These are phyloP conservation scores for Flexamia atlantica DNA, from an alignment of 2,888 invertebrate genomes.

Conservation along the genomic window DNA sequence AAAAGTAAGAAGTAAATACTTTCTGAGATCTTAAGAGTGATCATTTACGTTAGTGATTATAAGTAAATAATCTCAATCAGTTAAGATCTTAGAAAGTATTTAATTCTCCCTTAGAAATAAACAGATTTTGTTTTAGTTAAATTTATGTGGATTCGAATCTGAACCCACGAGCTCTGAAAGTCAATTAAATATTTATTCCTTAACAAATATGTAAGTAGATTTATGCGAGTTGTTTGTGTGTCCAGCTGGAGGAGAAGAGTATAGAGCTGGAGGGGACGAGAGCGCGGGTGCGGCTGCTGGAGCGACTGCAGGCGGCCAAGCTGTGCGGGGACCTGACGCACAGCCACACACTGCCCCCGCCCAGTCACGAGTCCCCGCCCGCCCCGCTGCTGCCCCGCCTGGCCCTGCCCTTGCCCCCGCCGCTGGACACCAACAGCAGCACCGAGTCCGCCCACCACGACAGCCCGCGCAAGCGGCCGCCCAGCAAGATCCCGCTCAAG, in stretches of 20 bases:
- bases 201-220: too few relatives aligned
- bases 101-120: too few relatives aligned
- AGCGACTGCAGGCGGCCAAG: slow-evolving; percentile 76
- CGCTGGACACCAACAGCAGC: slow-evolving; percentile 78
- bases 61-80: too few relatives aligned
- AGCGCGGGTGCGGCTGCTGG: slow-evolving; percentile 86
- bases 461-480: slow-evolving; percentile 75
- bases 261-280: slow-evolving; percentile 91
- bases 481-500: slow-evolving; percentile 84
- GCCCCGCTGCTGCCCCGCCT: slow-evolving; percentile 70
- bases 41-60: too few relatives aligned
- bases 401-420: slow-evolving; percentile 66
- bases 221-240: too few relatives aligned
- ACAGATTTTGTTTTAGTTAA: too few relatives aligned
- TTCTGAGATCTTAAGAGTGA: too few relatives aligned
- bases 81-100: too few relatives aligned
- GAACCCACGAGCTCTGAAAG: too few relatives aligned
- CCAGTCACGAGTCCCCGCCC: slow-evolving; percentile 65
- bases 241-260: slow-evolving; percentile 88
- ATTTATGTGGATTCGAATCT: too few relatives aligned
- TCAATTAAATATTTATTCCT: too few relatives aligned
- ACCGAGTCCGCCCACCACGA: slow-evolving; percentile 81
- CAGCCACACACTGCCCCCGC: slow-evolving; percentile 66
- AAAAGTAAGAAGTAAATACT: too few relatives aligned
- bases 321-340: slow-evolving; percentile 52